Evolutionary conservation across 2,113 vertebrate species (phyloP), one percentile per base, ranked within the genome.

Genomic region (Cisticola juncidis): DNA sequence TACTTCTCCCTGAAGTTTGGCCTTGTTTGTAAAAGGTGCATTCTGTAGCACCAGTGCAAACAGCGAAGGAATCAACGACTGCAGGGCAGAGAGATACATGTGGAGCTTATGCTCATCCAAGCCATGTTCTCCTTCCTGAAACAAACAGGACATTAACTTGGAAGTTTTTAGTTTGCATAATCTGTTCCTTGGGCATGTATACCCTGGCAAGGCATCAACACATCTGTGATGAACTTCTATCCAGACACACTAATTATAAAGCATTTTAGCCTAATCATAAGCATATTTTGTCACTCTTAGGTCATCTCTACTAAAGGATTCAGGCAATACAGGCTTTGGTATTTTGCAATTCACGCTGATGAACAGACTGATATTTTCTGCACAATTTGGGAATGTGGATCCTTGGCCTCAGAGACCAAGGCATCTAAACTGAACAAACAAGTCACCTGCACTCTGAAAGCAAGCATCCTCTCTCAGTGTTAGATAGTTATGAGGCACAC

Each of bases 91-190:
- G 53, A 99, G 98, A 92, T 98, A 99, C 96, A 99, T 97, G 78
- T 99, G 99, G 13, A 99, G 98, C 88, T 99, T 99, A 95, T 99
- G 99, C 86, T 99, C 99, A 94, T 99, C 99, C 96, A 99, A 96
- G 66, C 99, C 98, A 20, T 99, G 99, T 50, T 99, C 99, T 93
- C 98, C 99, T 97, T 99, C 99, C 99, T 99, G 95, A 91, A 98
- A 96, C 57, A 92, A 23, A 97, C 35, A 81, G 16, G 61, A 78
- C 51, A 62, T 54, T n/a, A 33, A 81, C 10, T 44, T 71, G 7
- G 33, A 80, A 57, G 22, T 56, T 90, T 56, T 88, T 3, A 5
- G 20, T 71, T 88, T 85, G 71, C 35, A 65, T 91, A 40, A 56
- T 54, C n/a, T 77, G 20, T 47, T 94, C 21, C 48, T 71, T 51